Evolutionary conservation across 2,113 vertebrate species (phyloP), one percentile per base, ranked within the genome.

Genomic region (Miniopterus natalensis): DNA sequence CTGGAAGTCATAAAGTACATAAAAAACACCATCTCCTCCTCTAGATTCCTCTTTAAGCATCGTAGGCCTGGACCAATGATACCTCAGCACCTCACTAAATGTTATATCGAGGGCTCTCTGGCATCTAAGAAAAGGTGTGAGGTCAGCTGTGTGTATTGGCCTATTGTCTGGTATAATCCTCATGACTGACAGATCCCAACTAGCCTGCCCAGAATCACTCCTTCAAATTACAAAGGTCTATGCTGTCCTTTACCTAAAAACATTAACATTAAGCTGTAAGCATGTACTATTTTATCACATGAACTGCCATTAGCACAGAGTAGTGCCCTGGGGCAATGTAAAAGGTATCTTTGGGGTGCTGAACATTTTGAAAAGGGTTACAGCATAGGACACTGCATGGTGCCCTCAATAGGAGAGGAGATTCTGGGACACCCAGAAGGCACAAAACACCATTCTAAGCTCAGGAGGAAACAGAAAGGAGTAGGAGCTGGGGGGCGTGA

Each of bases 1-100:
- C 91, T 97, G 94, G 90, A 95, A 84, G 4, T 1, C 78, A 95
- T 92, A 97, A 96, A 97, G 81, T 96, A 47, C 83, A 31, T 42
- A 94, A 63, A 84, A 92, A 96, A 94, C 23, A 75, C 65, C 40
- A 80, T 80, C 66, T 77, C 94, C 70, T 83, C 47, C 63, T 84
- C 85, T 61, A 73, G 57, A 92, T 51, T 63, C 94, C 65, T 74
- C 91, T 94, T 95, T 31, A 51, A 93, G 75, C 20, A 71, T 68
- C 1, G 5, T 18, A 51, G 45, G 36, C 74, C 29, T 65, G 15
- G 66, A 74, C 61, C 31, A 57, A 18, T 47, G 77, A 59, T 53
- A 89, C 45, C 53, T 92, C 49, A 55, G 40, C 21, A 65, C 29
- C 65, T 65, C 51, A 59, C 21, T 59, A 55, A 59, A 83, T 79